A percentile compares a stretch with the other conserved stretches of the same genome.
phyloP scores from a whole-genome alignment of 1,140 invertebrate genomes.

The Episyrphus balteatus region DNA sequence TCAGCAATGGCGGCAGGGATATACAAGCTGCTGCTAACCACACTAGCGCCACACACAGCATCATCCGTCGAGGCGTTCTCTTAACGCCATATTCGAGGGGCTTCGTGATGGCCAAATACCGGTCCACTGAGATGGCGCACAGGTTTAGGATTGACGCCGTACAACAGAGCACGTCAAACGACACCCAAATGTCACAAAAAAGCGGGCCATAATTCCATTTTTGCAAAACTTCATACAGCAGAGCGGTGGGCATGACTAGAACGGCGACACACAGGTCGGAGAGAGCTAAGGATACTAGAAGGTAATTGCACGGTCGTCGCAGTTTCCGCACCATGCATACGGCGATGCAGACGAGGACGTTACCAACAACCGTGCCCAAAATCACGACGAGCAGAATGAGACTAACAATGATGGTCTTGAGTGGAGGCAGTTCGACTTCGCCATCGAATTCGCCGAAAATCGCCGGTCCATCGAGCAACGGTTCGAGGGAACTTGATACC shows the following conservation, averaged over 20 bases:
- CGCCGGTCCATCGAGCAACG: constrained; percentile 15
- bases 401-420: constrained; percentile 55
- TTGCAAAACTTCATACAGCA: constrained; percentile 68
- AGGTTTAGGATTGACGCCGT: constrained; percentile 86
- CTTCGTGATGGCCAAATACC: constrained; percentile 84
- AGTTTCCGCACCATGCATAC: constrained; percentile 80
- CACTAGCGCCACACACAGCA: constrained; percentile 73
- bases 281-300: constrained; percentile 83
- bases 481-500: constrained; percentile 12
- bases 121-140: constrained; percentile 82
- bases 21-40: constrained; percentile 84
- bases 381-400: constrained; percentile 64
- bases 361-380: constrained; percentile 72
- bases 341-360: constrained; percentile 79
- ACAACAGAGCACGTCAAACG: constrained; percentile 69
- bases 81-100: constrained; percentile 82
- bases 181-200: constrained; percentile 78
- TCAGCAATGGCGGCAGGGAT: constrained; percentile 74
- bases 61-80: constrained; percentile 71
- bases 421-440: constrained; percentile 34
- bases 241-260: constrained; percentile 77
- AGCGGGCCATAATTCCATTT: constrained; percentile 74
- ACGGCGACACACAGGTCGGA: constrained; percentile 74
- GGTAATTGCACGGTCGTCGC: constrained; percentile 71
- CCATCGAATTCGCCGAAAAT: not conserved